Evolutionary conservation across 2,888 invertebrate species (phyloP), one percentile per base, ranked within the genome.

Genomic region (Acanthoscelides obtectus): DNA sequence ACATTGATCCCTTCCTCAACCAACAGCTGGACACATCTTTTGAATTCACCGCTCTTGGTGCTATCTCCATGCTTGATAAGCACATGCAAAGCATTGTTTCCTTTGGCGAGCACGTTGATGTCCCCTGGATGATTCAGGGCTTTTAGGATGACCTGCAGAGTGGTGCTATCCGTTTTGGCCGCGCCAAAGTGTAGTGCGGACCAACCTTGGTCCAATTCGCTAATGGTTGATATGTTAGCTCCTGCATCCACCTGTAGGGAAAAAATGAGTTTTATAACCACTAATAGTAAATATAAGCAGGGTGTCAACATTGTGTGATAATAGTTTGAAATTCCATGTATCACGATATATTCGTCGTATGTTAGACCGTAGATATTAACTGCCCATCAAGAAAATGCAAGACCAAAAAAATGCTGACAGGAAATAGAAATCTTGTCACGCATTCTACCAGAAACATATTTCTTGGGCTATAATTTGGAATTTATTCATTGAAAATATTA

Each of bases 141-240:
- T 67, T 87, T 86, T 22, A 90, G 76, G 20, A 91, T 80, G 0
- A 82, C 81, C 74, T 84, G 81, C 66, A 91, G 79, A 8, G 87
- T 87, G 66, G 87, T 68, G 25, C 75, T 79, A 74, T 82, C 80
- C 17, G 88, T 88, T 68, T 84, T 86, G 80, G 89, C 88, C 0
- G 89, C 87, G 2, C 91, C 91, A 73, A 90, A 90, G 83, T 93
- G 92, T 74, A 93, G 86, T 0, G 92, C 90, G n/a, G 90, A 89
- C 74, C 88, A 88, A 20, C 88, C 86, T 70, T 89, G 87, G 1
- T 86, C 86, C 74, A 77, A 72, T 22, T 80, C 79, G 68, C 74
- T 90, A 0, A 89, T 79, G 77, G 84, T 87, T 76, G 90, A 90
- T 0, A 90, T 88, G 81, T 91, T 86, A 0, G 90, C 92, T 72